A percentile compares a stretch with the other conserved stretches of the same genome.
phyloP scores from a whole-genome alignment of 2,888 invertebrate genomes.

The Agrotis puta region DNA sequence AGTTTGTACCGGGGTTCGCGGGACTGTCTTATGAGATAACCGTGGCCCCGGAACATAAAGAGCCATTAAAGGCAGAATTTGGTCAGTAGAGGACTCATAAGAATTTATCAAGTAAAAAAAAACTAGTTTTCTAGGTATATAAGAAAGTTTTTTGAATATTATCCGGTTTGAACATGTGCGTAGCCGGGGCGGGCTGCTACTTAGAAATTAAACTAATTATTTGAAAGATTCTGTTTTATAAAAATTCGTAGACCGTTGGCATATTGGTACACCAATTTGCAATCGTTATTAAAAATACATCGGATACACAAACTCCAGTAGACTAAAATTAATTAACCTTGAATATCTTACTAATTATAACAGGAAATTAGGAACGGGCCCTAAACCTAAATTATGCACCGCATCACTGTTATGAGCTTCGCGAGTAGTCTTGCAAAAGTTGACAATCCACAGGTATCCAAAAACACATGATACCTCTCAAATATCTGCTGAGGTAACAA shows the following conservation, averaged over 20 bases:
- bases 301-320: not conserved
- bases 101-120: no score
- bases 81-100: no score
- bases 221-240: not conserved
- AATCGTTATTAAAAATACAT: not conserved
- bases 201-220: not conserved
- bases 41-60: no score
- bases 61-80: no score
- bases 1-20: no score
- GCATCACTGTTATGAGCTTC: constrained; percentile 68
- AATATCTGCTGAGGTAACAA: constrained; percentile 76
- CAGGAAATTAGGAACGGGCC: constrained; percentile 29
- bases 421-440: constrained; percentile 77
- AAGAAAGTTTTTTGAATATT: no score
- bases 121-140: no score
- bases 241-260: not conserved
- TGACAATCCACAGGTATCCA: constrained; percentile 77
- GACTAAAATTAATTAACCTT: constrained; percentile 6
- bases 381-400: constrained; percentile 32
- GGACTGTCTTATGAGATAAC: no score
- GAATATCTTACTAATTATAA: constrained; percentile 20
- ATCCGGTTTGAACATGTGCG: no score
- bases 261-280: not conserved
- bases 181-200: no score
- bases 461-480: constrained; percentile 62